Base-by-base conservation (phyloP, 2,888 invertebrate genomes). In the Caenorhabditis drosophilae region DNA sequence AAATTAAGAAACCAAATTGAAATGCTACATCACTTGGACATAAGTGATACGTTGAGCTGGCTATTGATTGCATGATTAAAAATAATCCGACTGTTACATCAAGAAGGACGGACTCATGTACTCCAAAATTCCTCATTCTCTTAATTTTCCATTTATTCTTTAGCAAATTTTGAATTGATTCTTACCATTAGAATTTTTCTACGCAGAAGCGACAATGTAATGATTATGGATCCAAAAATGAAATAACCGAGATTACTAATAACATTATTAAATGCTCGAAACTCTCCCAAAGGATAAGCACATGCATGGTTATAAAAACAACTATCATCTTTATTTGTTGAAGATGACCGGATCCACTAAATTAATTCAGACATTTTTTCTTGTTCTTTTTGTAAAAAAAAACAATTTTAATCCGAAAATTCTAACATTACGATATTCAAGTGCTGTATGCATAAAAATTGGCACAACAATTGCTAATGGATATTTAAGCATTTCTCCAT, bases 261-360 rank as follows among this genome's bases (percentile, higher is more conserved):
- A 18, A 64, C 50, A 36, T 64, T 57, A 35, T 64, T 64, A 40
- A 46, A 54, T 4, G 63, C 50, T n/a, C 54, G 38, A 18, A 64
- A 38, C 25, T 58, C 63, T 25, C 63, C 57, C 6, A n/a, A 47
- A 0, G 63, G 63, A 12, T 27, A 27, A 2, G 63, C 40, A 25
- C 63, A 64, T 3, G 63, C 63, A 18, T 50, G 41, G 22, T 64
- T 64, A 20, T 64, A 54, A 16, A 64, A 64, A 20, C 63, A 64
- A 49, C 58, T 64, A 26, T 64, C 63, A 18, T 64, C 58, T 1
- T 49, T 53, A 38, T 64, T 64, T 2, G 58, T 58, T 58, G 58
- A 54, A 18, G 58, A 38, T 15, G 63, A 49, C 6, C 41, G 38
- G 12, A 46, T 50, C 40, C 48, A 64, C 47, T 47, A 18, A 15